phyloP scores from a whole-genome alignment of 2,113 vertebrate species.

The Uria aalge region DNA sequence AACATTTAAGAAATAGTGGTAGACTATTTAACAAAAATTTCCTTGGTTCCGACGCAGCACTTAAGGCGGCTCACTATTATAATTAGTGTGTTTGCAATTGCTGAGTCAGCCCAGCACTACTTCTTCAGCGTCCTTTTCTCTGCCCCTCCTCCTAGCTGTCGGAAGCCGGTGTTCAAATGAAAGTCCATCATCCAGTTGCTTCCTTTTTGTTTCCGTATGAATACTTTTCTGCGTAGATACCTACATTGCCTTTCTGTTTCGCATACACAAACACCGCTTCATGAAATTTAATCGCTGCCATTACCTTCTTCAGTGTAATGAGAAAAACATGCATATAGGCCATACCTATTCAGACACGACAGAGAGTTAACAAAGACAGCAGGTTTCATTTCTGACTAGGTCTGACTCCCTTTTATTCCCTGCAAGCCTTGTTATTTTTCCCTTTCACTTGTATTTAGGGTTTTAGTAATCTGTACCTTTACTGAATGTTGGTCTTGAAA shows the following conservation, averaged over 20 bases:
- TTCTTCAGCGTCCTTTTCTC: neutral
- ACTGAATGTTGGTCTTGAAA: neutral
- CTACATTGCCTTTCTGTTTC: neutral
- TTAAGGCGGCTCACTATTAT: neutral
- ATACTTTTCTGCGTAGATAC: neutral
- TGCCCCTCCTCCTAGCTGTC: neutral
- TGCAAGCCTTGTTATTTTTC: neutral
- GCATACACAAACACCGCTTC: neutral
- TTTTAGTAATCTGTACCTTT: neutral
- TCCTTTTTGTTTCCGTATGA: neutral
- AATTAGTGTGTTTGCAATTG: neutral
- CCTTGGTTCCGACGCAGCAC: neutral
- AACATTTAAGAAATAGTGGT: neutral
- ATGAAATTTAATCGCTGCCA: neutral
- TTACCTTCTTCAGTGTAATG: neutral
- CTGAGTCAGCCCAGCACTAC: neutral
- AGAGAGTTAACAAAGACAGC: neutral
- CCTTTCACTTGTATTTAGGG: neutral
- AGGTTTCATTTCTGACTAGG: neutral
- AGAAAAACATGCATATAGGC: neutral
- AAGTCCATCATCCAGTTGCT: neutral
- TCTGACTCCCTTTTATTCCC: neutral
- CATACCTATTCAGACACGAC: neutral
- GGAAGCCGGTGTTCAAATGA: neutral
- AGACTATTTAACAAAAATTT: neutral